phyloP scores from a whole-genome alignment of 2,797 vertebrate genomes.

The Petrocephalus schoutedeni region DNA sequence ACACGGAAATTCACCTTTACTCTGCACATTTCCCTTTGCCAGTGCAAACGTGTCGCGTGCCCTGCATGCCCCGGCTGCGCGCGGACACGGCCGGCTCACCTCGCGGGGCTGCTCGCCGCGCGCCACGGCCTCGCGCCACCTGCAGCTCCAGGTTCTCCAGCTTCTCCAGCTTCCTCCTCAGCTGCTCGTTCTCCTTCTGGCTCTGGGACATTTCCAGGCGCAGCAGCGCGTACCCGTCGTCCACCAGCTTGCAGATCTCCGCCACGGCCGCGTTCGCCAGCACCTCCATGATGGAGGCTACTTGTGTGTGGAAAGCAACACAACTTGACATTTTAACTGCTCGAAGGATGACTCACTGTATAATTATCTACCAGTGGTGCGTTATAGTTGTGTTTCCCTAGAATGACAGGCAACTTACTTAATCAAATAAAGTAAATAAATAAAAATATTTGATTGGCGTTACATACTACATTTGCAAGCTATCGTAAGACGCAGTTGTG shows the following conservation, averaged over 20 bases:
- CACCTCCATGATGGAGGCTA: constrained; percentile 72
- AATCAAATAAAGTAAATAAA: not conserved
- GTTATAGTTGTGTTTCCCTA: not conserved
- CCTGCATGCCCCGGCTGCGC: not conserved
- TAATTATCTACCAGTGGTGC: not conserved
- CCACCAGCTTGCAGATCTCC: constrained; percentile 69
- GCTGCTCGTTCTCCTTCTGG: constrained; percentile 62
- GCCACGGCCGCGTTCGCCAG: constrained; percentile 67
- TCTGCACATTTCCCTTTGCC: not conserved
- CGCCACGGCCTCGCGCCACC: not conserved
- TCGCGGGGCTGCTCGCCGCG: not conserved
- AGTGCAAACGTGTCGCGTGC: not conserved
- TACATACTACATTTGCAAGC: not conserved
- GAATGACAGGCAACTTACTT: not conserved
- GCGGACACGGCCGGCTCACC: not conserved
- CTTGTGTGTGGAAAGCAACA: constrained; percentile 66
- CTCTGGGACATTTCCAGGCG: constrained; percentile 65
- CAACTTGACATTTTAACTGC: constrained; percentile 54
- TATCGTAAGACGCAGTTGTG: not conserved
- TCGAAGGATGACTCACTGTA: not conserved
- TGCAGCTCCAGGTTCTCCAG: constrained; percentile 54
- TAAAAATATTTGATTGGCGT: not conserved
- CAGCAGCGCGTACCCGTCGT: constrained; percentile 66
- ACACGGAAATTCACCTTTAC: not conserved
- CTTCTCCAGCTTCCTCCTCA: constrained; percentile 62